Base-by-base conservation (phyloP, 2,888 invertebrate species). In the Amphipoea oculea region DNA sequence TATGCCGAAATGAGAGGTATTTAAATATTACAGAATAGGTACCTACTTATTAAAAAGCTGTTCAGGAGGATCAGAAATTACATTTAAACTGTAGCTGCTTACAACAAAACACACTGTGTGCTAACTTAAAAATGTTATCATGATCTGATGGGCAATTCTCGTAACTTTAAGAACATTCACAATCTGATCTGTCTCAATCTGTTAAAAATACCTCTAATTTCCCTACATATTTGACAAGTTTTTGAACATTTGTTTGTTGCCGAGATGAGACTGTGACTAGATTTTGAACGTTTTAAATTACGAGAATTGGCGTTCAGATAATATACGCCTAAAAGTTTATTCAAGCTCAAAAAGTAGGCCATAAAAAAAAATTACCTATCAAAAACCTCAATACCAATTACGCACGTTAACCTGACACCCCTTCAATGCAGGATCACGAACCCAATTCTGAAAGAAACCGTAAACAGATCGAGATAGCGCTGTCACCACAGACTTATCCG, bases 371-470 rank as follows among this genome's bases (percentile, higher is more conserved):
- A 45, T 45, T 75, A 65, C 70, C 62, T 60, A 60, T 60, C 14
- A 14, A 42, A 45, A 76, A 63, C 57, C 42, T 69, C 72, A 29
- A 81, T 79, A 84, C 36, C 85, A 86, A 88, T 86, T 84, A 88
- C 82, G 60, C 74, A 66, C 73, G 78, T 66, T 84, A 83, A 85
- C 80, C 77, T 77, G 89, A 86, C 88, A 88, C 73, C 84, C 85
- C 88, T 87, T 73, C 66, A 72, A 94, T 94, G 94, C 94, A 88
- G 84, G 92, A 92, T 92, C 94, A 94, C 94, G 94, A 93, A 94
- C 90, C 90, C 94, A 93, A 94, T 94, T 92, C 91, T 82, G 90
- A 89, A 89, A 86, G 90, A 87, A 83, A 86, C 90, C 83, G 89
- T 91, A 87, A 89, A 84, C 88, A 89, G 92, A 92, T 92, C 89